Conservation (phyloP, 2,113 vertebrate species). For the Kryptolebias marmoratus region DNA sequence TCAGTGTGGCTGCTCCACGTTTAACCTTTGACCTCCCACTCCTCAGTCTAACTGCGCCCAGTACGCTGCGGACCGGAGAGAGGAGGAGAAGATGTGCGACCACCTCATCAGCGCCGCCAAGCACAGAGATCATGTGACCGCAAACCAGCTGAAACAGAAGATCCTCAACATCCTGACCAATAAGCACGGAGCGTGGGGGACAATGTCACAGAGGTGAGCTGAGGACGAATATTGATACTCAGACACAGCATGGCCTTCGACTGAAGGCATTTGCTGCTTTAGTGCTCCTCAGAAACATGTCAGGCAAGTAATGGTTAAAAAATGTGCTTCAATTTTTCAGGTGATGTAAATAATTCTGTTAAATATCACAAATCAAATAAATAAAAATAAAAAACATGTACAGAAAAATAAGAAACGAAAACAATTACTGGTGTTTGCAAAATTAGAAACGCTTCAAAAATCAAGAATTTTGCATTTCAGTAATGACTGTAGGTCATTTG, state of each 20-base stretch:
- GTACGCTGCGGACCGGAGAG: conserved; percentile 94
- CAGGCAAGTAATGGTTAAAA: too few species aligned
- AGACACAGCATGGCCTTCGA: background rate
- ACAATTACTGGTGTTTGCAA: too few species aligned
- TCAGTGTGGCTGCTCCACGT: background rate
- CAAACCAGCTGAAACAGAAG: conserved; percentile 98
- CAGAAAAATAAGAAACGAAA: too few species aligned
- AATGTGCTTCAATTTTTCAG: too few species aligned
- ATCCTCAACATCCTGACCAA: conserved; percentile 99
- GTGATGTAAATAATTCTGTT: too few species aligned
- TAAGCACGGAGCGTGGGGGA: conserved; percentile 98
- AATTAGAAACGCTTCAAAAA: too few species aligned
- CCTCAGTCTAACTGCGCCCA: conserved; percentile 94
- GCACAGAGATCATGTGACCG: conserved; percentile 96
- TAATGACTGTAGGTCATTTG: too few species aligned
- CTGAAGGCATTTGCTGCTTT: background rate
- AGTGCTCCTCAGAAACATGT: too few species aligned
- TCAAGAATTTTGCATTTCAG: too few species aligned
- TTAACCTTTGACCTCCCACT: background rate
- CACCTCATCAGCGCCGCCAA: conserved; percentile 99
- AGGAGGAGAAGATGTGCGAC: conserved; percentile 99
- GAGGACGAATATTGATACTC: background rate
- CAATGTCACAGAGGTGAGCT: conserved; percentile 91
- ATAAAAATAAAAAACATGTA: too few species aligned
- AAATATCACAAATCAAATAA: too few species aligned